Conservation (phyloP, 2,888 invertebrate genomes). For the Metallyticus violacea region DNA sequence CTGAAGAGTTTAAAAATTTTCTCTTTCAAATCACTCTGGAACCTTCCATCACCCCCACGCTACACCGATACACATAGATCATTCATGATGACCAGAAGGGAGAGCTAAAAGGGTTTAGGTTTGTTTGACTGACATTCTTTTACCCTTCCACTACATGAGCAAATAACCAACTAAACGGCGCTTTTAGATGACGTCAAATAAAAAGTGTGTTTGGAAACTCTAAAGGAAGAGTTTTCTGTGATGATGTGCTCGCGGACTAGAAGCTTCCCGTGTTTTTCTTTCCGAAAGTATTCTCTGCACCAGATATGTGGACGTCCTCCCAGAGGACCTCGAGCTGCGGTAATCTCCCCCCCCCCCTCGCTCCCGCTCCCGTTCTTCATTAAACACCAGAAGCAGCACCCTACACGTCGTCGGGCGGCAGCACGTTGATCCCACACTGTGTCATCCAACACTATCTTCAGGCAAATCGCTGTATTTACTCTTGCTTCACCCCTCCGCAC, state of each 20-base stretch:
- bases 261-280: not conserved
- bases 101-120: not conserved
- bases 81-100: not conserved
- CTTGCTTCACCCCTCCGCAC: not conserved
- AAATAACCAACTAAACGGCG: not conserved
- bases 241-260: not conserved
- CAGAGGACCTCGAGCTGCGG: not conserved
- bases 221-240: not conserved
- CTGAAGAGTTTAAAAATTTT: no score
- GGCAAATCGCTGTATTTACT: slow-evolving; percentile 15
- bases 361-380: not conserved
- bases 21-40: no score
- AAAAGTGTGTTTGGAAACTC: not conserved
- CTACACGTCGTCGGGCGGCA: not conserved
- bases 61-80: no score
- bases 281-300: not conserved
- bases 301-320: not conserved
- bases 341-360: no score
- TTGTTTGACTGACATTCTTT: not conserved
- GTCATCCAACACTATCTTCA: not conserved
- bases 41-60: no score
- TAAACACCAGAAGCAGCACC: not conserved
- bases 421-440: not conserved
- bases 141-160: not conserved
- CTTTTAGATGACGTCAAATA: not conserved